Base-by-base conservation (phyloP, 2,888 invertebrate genomes). In the Junonia oenone region DNA sequence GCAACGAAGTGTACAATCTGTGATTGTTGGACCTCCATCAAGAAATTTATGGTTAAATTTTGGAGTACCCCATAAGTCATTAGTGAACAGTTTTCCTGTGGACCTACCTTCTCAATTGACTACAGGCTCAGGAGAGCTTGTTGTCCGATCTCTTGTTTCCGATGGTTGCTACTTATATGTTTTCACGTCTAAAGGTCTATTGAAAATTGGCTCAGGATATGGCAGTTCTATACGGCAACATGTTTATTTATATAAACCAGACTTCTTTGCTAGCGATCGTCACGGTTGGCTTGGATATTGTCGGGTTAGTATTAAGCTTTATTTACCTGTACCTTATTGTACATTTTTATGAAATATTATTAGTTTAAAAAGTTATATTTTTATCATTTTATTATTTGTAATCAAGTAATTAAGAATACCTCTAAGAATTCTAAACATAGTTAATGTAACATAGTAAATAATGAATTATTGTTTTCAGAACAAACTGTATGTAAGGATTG, bases 181-280 rank as follows among this genome's bases (percentile, higher is more conserved):
- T 26, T 94, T 96, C 68, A 94, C 96, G 27, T 94, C 94, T 8
- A 94, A 94, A 68, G 97, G 97, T 1, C 90, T 99, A 45, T 91
- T 97, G 62, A 99, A 99, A 90, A 94, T 99, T 61, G 99, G 99
- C 14, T 96, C 98, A 49, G 99, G 99, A 6, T 97, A 97, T 76
- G 96, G 96, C 48, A 97, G 97, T 63, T 98, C 99, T 6, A 93
- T 97, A 64, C 95, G 95, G 81, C 98, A 98, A n/a, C 95, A 97
- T 72, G 92, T 98, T 17, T 97, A 98, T 76, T 90, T 94, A 63
- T 94, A 95, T 75, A 97, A 97, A 78, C 92, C 94, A 22, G 82
- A 88, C 60, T 95, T 97, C 77, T 96, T 98, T 76, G 93, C 94
- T 6, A 93, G 94, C 63, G 96, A 97, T 72, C 92, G 92, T 46